phyloP scores from a whole-genome alignment of 2,797 vertebrate species.

The Paguma larvata region DNA sequence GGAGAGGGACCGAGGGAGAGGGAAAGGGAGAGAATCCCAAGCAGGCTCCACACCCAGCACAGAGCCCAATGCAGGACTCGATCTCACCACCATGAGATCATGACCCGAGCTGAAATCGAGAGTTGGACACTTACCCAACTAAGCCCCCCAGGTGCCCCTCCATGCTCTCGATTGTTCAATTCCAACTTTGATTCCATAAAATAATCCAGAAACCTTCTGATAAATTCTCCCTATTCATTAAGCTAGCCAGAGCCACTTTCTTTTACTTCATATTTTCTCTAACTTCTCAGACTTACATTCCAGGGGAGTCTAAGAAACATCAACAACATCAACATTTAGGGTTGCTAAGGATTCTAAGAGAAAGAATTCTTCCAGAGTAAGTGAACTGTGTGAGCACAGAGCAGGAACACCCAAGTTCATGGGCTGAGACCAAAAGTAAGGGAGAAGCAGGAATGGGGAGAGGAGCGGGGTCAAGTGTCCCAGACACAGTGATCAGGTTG shows the following conservation, averaged over 20 bases:
- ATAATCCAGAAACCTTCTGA: not conserved
- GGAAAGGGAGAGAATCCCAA: too few relatives aligned
- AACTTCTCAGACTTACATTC: not conserved
- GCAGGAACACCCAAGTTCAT: not conserved
- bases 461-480: not conserved
- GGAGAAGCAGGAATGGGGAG: not conserved
- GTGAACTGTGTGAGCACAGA: not conserved
- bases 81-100: too few relatives aligned
- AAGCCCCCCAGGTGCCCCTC: too few relatives aligned
- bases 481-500: not conserved
- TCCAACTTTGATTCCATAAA: not conserved
- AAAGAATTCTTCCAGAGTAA: not conserved
- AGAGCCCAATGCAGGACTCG: too few relatives aligned
- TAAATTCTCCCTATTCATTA: not conserved
- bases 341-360: not conserved
- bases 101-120: too few relatives aligned
- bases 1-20: too few relatives aligned
- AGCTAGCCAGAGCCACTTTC: not conserved
- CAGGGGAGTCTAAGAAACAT: not conserved
- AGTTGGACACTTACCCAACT: too few relatives aligned
- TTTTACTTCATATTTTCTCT: not conserved
- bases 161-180: not conserved
- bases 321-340: not conserved
- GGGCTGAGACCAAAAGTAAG: not conserved
- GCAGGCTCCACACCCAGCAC: too few relatives aligned